Percentiles rank a stretch among this genome's conserved stretches.
Evolutionary conservation across 2,888 invertebrate species (phyloP).

Genomic region (Chalcosyrphus nemorum): DNA sequence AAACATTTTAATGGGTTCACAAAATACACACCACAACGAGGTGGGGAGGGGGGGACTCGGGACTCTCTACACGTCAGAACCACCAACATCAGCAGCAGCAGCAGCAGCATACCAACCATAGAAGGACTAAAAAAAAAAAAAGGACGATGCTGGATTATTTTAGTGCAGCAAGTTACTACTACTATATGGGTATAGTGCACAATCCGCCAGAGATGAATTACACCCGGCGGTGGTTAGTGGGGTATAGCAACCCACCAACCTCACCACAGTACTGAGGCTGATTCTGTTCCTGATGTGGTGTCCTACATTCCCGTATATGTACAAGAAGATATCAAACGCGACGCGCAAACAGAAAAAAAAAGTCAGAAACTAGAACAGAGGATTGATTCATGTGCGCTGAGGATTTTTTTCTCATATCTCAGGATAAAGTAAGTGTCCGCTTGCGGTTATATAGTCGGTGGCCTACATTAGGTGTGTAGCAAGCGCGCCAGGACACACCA

Average conservation of each 20-base stretch:
- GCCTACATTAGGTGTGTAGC: conserved; percentile 65
- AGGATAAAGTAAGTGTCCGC: conserved; percentile 63
- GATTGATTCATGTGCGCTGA: conserved; percentile 60
- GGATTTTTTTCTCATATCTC: conserved; percentile 50
- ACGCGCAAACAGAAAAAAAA: conserved; percentile 58
- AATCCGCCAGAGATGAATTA: conserved; percentile 62
- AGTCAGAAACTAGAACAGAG: conserved; percentile 60
- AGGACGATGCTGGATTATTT: conserved; percentile 70
- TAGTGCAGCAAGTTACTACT: conserved; percentile 17
- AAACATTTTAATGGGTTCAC: conserved; percentile 68
- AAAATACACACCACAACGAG: conserved; percentile 59
- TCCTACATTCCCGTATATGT: conserved; percentile 53
- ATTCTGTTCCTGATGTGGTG: conserved; percentile 46
- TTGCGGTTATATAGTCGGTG: conserved; percentile 66
- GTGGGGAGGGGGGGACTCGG: neutral
- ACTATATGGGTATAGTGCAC: conserved; percentile 8
- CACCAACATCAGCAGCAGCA: conserved; percentile 5
- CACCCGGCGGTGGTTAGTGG: conserved; percentile 46
- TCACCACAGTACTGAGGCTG: conserved; percentile 47
- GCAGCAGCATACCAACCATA: neutral
- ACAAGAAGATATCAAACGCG: conserved; percentile 62
- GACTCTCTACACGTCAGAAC: neutral
- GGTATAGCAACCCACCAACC: conserved; percentile 47
- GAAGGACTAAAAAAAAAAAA: conserved; percentile 53
- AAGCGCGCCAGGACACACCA: too few species aligned